Evolutionary conservation across 2,888 invertebrate species (phyloP).

Genomic region (Netelia virgata): DNA sequence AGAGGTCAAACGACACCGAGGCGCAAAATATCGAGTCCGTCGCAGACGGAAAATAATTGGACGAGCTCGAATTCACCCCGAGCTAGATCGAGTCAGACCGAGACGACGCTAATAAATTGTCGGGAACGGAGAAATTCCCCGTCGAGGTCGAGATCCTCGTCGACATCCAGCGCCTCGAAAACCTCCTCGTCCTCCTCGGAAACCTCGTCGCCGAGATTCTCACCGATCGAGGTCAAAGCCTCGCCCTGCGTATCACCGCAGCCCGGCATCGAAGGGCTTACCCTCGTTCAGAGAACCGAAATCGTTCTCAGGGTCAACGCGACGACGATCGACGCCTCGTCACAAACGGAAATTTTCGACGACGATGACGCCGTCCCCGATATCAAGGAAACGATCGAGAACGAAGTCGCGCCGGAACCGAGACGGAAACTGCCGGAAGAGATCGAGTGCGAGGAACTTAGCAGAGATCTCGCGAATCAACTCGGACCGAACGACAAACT

Average conservation of each 20-base stretch:
- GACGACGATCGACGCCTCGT: constrained; percentile 88
- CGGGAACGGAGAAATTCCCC: constrained; percentile 60
- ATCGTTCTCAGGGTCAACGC: constrained; percentile 88
- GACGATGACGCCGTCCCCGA: constrained; percentile 74
- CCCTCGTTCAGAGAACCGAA: constrained; percentile 88
- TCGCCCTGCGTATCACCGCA: constrained; percentile 81
- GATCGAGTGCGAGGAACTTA: constrained; percentile 91
- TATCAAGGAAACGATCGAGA: constrained; percentile 72
- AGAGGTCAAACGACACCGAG: constrained; percentile 17
- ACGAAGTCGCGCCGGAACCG: constrained; percentile 83
- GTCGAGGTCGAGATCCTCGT: constrained; percentile 72
- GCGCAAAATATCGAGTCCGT: constrained; percentile 82
- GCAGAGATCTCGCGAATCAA: constrained; percentile 88
- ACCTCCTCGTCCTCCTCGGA: constrained; percentile 72
- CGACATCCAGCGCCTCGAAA: constrained; percentile 72
- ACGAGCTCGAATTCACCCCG: constrained; percentile 70
- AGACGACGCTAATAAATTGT: constrained; percentile 54
- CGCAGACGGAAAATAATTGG: constrained; percentile 81
- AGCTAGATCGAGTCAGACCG: constrained; percentile 72
- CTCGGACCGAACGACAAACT: constrained; percentile 89
- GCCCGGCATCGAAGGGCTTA: constrained; percentile 85
- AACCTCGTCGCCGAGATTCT: constrained; percentile 76
- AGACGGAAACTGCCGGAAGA: constrained; percentile 90
- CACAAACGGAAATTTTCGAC: constrained; percentile 86
- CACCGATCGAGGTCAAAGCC: constrained; percentile 74